Evolutionary conservation across 2,797 vertebrate species (phyloP).

Genomic region (Diceros bicornis): DNA sequence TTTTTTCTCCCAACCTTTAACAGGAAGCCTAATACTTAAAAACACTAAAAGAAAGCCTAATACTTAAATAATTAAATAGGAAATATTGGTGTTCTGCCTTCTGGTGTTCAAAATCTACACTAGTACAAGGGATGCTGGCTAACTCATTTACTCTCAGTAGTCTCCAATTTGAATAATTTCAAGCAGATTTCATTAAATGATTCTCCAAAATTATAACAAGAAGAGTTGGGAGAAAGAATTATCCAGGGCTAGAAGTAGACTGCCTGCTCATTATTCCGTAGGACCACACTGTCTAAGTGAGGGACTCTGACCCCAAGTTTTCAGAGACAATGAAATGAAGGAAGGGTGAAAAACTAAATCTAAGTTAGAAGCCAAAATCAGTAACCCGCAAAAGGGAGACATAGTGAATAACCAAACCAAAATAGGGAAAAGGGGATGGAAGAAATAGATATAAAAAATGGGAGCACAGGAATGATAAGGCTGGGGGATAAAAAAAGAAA

Average conservation of each 20-base stretch:
- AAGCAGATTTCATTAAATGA: neutral
- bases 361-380: neutral
- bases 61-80: neutral
- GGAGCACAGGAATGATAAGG: neutral
- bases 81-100: neutral
- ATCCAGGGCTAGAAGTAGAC: neutral
- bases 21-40: neutral
- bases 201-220: neutral
- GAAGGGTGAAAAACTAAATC: neutral
- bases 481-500: neutral
- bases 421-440: neutral
- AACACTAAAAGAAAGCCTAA: neutral
- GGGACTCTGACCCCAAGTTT: neutral
- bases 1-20: neutral
- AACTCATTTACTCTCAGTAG: neutral
- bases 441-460: neutral
- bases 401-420: neutral
- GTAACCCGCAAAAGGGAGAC: neutral
- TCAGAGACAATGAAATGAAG: neutral
- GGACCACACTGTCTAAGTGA: neutral
- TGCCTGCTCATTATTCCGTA: neutral
- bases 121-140: neutral
- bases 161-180: neutral
- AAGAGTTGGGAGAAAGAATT: neutral
- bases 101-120: neutral